Percentiles rank a stretch among this genome's conserved stretches.
Conservation (phyloP, 2,888 invertebrate species). For the Polydrusus tereticollis region DNA sequence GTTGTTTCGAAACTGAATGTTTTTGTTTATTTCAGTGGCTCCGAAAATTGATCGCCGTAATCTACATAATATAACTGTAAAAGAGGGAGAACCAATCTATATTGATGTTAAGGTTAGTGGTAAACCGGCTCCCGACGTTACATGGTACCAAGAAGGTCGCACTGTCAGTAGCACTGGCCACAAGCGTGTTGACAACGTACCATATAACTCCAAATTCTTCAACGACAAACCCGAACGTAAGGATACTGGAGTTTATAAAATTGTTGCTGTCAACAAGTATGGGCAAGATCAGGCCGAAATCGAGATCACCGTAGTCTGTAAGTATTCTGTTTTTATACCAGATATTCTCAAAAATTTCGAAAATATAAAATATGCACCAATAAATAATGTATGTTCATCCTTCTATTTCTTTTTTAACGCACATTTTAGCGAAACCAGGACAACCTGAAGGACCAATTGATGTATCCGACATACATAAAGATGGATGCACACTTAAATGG, state of each 20-base stretch:
- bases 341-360: not conserved
- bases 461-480: conserved; percentile 89
- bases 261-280: conserved; percentile 87
- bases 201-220: conserved; percentile 89
- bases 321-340: conserved; percentile 64
- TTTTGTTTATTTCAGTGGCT: conserved; percentile 84
- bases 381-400: too few species aligned
- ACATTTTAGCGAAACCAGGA: conserved; percentile 81
- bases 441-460: conserved; percentile 94
- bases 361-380: not conserved
- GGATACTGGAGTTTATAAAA: conserved; percentile 91
- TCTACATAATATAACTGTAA: conserved; percentile 87
- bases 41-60: conserved; percentile 96
- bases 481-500: conserved; percentile 94
- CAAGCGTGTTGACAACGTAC: conserved; percentile 81
- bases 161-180: conserved; percentile 75
- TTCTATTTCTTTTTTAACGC: too few species aligned
- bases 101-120: conserved; percentile 92
- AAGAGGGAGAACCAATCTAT: conserved; percentile 90
- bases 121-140: conserved; percentile 91
- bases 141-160: conserved; percentile 89
- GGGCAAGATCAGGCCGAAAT: conserved; percentile 92
- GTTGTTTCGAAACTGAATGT: too few species aligned
- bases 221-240: conserved; percentile 89
- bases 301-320: conserved; percentile 90